Conservation (phyloP, 1,140 invertebrate species). For the Megathymus violae region DNA sequence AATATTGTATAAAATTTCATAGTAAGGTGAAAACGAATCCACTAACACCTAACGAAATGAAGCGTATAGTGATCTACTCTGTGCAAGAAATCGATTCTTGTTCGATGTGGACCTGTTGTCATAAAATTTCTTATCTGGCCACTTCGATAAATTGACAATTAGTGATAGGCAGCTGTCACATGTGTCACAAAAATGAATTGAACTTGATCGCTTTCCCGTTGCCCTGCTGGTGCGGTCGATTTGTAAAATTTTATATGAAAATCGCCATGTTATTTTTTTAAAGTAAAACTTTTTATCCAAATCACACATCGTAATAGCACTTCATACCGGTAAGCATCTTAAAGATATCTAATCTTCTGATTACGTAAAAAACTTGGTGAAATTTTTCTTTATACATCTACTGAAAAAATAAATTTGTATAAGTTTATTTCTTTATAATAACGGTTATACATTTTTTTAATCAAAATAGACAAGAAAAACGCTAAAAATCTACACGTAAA, state of each 20-base stretch:
- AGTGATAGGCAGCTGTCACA: slow-evolving; percentile 4
- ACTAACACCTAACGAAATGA: too few species aligned
- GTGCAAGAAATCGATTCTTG: not conserved
- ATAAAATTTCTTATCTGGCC: not conserved
- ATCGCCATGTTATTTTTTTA: slow-evolving; percentile 35
- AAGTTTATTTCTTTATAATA: too few species aligned
- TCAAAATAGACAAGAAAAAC: too few species aligned
- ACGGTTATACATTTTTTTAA: too few species aligned
- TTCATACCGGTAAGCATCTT: slow-evolving; percentile 19
- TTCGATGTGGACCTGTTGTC: not conserved
- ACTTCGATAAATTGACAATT: not conserved
- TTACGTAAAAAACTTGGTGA: slow-evolving; percentile 29
- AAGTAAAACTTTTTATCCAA: slow-evolving; percentile 23
- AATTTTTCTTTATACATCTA: too few species aligned
- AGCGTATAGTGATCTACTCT: too few species aligned
- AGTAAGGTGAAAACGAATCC: too few species aligned
- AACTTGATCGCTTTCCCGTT: slow-evolving; percentile 35
- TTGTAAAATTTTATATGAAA: slow-evolving; percentile 35
- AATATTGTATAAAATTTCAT: too few species aligned
- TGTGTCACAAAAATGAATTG: slow-evolving; percentile 23
- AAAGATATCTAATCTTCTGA: not conserved
- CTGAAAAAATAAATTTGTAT: too few species aligned
- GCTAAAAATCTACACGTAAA: too few species aligned
- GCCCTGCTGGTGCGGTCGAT: slow-evolving; percentile 37
- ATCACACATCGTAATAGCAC: slow-evolving; percentile 15